Conservation (phyloP, 92 coral and sea anemone species). For the Actinernus sp. region DNA sequence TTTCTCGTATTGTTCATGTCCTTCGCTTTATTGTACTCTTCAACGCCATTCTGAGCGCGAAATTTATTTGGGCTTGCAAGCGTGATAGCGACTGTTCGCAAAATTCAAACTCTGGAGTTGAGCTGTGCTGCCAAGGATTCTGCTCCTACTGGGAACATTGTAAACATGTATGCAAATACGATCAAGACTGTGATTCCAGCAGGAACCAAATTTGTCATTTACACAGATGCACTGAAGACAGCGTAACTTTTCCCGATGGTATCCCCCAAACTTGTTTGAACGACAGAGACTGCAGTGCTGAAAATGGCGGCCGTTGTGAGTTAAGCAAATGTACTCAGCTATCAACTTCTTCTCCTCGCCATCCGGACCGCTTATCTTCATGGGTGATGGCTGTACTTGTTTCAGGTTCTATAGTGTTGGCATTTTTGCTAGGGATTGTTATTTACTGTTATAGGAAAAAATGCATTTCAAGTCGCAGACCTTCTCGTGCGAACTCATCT, state of each 20-base stretch:
- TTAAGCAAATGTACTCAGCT: conserved; percentile 2
- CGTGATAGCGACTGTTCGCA: conserved; percentile 15
- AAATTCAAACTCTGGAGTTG: background rate
- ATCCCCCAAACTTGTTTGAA: background rate
- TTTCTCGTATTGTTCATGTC: no score
- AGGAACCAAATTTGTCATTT: conserved; percentile 25
- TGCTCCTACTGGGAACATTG: conserved; percentile 20
- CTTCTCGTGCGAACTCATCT: no score
- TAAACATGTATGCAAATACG: conserved; percentile 6
- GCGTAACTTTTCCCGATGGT: conserved; percentile 3
- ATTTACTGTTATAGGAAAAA: conserved; percentile 25
- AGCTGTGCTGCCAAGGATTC: conserved; percentile 17
- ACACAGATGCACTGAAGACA: conserved; percentile 28
- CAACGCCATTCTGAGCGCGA: no score
- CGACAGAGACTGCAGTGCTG: conserved; percentile 18
- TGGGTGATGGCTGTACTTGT: conserved; percentile 20
- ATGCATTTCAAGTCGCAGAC: background rate
- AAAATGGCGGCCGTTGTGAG: background rate
- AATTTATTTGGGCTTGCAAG: conserved; percentile 2
- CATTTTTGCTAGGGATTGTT: conserved; percentile 2
- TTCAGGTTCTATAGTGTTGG: conserved; percentile 9
- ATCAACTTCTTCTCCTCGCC: background rate
- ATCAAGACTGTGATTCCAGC: conserved; percentile 6
- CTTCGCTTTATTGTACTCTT: no score
- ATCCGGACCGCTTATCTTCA: conserved; percentile 1